Evolutionary conservation across 2,888 invertebrate genomes (phyloP).

Genomic region (Coenonympha arcania): DNA sequence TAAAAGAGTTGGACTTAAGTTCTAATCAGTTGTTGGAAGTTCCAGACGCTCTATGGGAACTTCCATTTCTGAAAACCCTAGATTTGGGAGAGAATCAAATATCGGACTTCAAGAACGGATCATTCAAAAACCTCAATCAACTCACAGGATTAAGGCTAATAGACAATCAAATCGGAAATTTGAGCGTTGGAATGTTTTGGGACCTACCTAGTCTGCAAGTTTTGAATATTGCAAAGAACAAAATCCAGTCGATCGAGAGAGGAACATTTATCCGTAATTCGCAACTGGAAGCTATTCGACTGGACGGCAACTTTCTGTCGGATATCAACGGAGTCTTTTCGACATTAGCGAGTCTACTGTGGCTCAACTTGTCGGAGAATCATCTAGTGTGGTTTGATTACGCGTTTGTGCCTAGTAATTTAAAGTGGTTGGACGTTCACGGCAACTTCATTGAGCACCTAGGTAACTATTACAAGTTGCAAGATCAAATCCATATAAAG

Average conservation of each 20-base stretch:
- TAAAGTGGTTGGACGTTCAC: slow-evolving; percentile 93
- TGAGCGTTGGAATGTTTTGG: slow-evolving; percentile 89
- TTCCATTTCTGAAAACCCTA: slow-evolving; percentile 87
- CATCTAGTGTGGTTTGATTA: slow-evolving; percentile 95
- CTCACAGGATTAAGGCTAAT: slow-evolving; percentile 90
- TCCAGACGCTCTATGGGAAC: slow-evolving; percentile 86
- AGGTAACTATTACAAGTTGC: slow-evolving; percentile 90
- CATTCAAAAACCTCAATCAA: slow-evolving; percentile 88
- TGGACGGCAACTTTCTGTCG: slow-evolving; percentile 90
- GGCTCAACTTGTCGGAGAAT: slow-evolving; percentile 92
- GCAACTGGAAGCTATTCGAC: slow-evolving; percentile 87
- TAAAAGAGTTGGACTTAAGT: slow-evolving; percentile 91
- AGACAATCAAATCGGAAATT: slow-evolving; percentile 90
- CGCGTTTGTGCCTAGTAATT: slow-evolving; percentile 89
- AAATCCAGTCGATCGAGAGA: slow-evolving; percentile 87
- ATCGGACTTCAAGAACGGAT: slow-evolving; percentile 84
- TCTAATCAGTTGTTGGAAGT: slow-evolving; percentile 87
- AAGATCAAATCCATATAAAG: slow-evolving; percentile 85
- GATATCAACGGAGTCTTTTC: slow-evolving; percentile 93
- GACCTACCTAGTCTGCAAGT: slow-evolving; percentile 88
- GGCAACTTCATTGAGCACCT: slow-evolving; percentile 90
- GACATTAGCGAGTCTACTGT: slow-evolving; percentile 85
- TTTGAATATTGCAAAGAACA: slow-evolving; percentile 90
- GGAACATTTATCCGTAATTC: slow-evolving; percentile 87
- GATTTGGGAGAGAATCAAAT: slow-evolving; percentile 95